These are phyloP conservation scores for Cochlearius cochlearius DNA, from an alignment of 2,113 vertebrate species.

Conservation along the genomic window DNA sequence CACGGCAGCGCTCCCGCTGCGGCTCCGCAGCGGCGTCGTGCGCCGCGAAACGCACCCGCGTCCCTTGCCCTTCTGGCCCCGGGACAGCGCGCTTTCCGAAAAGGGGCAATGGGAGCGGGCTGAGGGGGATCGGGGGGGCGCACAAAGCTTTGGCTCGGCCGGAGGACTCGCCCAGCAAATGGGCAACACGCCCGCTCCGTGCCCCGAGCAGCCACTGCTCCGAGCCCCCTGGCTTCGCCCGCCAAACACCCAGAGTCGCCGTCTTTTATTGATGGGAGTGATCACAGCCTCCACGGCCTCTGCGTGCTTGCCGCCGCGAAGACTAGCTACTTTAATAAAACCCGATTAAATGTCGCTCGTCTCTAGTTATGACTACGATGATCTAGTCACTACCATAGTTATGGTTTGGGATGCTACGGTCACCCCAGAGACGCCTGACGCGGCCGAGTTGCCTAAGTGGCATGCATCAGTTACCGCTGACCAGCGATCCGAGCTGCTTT, in stretches of 20 bases:
- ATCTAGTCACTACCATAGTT: no score
- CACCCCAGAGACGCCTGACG: background rate
- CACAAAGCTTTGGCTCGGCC: background rate
- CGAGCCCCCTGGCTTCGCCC: background rate
- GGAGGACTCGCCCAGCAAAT: background rate
- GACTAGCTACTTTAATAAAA: background rate
- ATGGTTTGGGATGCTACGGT: background rate
- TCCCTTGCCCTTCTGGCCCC: background rate
- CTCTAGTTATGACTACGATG: rapidly evolving
- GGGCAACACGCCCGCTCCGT: rapidly evolving
- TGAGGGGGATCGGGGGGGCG: rapidly evolving
- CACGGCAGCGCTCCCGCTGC: rapidly evolving
- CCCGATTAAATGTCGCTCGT: no score
- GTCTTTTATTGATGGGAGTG: rapidly evolving
- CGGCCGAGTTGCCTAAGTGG: background rate
- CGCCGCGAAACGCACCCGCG: background rate
- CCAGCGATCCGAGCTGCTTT: background rate
- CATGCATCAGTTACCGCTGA: background rate
- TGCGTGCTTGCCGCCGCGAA: rapidly evolving
- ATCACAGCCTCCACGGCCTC: background rate
- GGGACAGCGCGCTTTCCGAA: rapidly evolving
- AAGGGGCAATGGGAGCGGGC: background rate
- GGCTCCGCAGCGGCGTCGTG: background rate
- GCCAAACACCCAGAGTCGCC: rapidly evolving
- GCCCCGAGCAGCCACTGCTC: background rate